These are phyloP conservation scores for Sesamia inferens DNA, from an alignment of 2,888 invertebrate species.

Conservation along the genomic window DNA sequence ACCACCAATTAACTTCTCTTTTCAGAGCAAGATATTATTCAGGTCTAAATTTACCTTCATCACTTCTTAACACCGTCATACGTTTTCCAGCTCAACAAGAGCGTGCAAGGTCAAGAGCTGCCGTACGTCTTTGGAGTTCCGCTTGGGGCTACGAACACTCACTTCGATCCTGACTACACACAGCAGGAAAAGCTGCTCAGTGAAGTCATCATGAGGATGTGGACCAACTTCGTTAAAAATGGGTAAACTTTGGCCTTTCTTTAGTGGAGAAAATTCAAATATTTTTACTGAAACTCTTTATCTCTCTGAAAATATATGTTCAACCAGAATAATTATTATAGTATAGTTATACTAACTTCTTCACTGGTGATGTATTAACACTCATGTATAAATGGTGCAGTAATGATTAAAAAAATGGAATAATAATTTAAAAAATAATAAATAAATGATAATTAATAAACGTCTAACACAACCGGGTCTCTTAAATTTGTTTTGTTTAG, in stretches of 20 bases:
- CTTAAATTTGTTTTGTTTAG: background rate
- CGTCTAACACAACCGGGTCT: background rate
- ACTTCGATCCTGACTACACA: slow-evolving; percentile 93
- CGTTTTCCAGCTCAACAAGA: slow-evolving; percentile 91
- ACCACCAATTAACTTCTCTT: background rate
- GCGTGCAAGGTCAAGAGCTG: slow-evolving; percentile 96
- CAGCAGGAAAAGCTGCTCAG: slow-evolving; percentile 94
- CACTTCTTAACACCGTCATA: background rate
- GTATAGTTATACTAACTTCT: background rate
- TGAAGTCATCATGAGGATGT: slow-evolving; percentile 96
- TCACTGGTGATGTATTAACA: too few relatives aligned
- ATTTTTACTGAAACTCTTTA: background rate
- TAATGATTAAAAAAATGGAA: too few relatives aligned
- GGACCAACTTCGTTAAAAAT: slow-evolving; percentile 97
- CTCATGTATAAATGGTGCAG: too few relatives aligned
- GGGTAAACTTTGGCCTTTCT: slow-evolving; percentile 89
- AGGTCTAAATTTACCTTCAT: background rate
- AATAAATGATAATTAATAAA: too few relatives aligned
- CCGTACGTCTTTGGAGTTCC: slow-evolving; percentile 97
- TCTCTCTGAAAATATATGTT: background rate
- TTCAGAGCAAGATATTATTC: background rate
- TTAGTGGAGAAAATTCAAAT: background rate
- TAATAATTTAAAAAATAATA: too few relatives aligned
- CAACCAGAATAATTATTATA: background rate
- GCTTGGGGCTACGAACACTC: slow-evolving; percentile 92